phyloP scores from a whole-genome alignment of 2,888 invertebrate species.

The Luperina testacea region DNA sequence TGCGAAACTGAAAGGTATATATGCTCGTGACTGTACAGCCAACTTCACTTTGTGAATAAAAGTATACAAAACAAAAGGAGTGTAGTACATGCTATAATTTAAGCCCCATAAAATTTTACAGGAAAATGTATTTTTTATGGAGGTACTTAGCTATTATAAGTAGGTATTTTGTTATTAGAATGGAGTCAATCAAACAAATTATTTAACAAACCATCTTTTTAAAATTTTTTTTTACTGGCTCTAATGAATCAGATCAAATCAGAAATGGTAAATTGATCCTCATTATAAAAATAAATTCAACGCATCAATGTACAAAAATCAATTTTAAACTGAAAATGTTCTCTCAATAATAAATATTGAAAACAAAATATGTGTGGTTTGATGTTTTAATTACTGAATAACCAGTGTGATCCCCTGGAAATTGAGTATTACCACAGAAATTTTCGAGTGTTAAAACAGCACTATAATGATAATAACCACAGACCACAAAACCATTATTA shows the following conservation, averaged over 20 bases:
- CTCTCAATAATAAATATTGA: not conserved
- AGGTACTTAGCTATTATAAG: no score
- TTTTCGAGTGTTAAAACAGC: not conserved
- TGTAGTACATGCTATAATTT: not conserved
- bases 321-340: no score
- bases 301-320: not conserved
- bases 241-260: not conserved
- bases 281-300: not conserved
- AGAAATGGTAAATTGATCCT: no score
- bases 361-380: not conserved
- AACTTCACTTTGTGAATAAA: constrained; percentile 21
- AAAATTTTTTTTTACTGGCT: not conserved
- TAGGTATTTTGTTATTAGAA: not conserved
- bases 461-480: constrained; percentile 10
- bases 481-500: constrained; percentile 6
- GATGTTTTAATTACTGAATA: not conserved
- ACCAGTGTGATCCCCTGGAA: not conserved
- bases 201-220: not conserved
- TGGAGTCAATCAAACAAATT: not conserved
- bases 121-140: not conserved
- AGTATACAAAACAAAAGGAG: constrained; percentile 36
- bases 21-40: not conserved
- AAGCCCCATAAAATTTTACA: constrained; percentile 16
- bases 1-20: not conserved
- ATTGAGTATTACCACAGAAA: not conserved